These are phyloP conservation scores for Cheirogaleus major DNA, from an alignment of 2,797 vertebrate genomes.

Conservation along the genomic window DNA sequence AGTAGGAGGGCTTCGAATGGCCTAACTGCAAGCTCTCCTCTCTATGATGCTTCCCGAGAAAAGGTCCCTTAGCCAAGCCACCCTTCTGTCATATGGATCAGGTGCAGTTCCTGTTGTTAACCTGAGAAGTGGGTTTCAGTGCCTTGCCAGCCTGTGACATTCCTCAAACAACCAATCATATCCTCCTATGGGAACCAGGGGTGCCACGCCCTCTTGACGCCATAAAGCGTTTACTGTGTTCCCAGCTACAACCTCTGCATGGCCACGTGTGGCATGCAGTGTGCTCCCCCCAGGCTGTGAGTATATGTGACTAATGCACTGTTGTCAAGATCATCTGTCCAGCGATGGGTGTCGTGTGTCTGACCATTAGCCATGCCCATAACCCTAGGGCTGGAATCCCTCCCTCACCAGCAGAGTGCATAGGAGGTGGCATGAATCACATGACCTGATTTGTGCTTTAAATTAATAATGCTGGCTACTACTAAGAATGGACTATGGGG, in stretches of 20 bases:
- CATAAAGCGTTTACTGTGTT: neutral
- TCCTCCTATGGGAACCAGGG: neutral
- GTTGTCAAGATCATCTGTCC: neutral
- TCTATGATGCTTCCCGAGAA: neutral
- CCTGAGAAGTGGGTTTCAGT: neutral
- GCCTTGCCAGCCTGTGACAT: neutral
- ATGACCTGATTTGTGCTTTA: neutral
- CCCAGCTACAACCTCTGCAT: fast-evolving
- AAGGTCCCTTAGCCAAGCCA: neutral
- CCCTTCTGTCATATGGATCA: neutral
- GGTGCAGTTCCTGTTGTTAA: neutral
- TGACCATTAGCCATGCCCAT: neutral
- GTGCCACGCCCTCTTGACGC: too few species aligned
- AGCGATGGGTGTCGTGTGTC: neutral
- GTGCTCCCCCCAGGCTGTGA: neutral
- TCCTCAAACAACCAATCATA: neutral
- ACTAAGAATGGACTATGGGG: neutral
- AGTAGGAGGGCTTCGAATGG: neutral
- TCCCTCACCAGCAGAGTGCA: neutral
- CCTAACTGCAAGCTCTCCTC: neutral
- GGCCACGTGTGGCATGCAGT: too few species aligned
- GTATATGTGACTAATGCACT: neutral
- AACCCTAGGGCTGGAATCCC: neutral
- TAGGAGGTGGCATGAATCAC: neutral
- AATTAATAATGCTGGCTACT: neutral